Conservation (phyloP, 2,888 invertebrate species). For the Melanchra persicariae region DNA sequence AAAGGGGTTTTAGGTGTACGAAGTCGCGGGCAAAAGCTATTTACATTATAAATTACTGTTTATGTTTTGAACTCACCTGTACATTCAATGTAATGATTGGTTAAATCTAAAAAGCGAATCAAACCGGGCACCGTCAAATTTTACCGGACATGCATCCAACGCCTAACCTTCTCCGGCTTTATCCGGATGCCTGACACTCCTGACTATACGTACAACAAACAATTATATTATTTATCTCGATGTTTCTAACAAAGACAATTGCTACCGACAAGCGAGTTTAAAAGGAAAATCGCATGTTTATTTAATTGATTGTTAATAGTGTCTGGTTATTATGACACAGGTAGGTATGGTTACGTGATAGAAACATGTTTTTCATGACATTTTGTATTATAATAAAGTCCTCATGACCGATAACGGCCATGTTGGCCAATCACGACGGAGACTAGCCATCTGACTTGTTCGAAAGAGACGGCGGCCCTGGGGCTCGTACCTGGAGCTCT, state of each 20-base stretch:
- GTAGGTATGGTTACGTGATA: conserved; percentile 13
- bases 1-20: too few relatives aligned
- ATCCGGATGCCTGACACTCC: not conserved
- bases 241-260: conserved; percentile 39
- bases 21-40: too few relatives aligned
- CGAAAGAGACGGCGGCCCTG: too few relatives aligned
- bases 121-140: not conserved
- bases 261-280: not conserved
- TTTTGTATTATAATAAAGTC: not conserved
- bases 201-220: not conserved
- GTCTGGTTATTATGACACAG: conserved; percentile 37
- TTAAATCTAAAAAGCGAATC: not conserved
- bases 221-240: conserved; percentile 26
- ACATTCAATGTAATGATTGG: too few relatives aligned
- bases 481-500: too few relatives aligned
- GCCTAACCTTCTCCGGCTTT: too few relatives aligned
- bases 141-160: not conserved
- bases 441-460: too few relatives aligned
- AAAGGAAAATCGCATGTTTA: conserved; percentile 30
- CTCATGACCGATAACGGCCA: too few relatives aligned
- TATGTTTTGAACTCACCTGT: too few relatives aligned
- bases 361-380: conserved; percentile 28
- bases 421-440: too few relatives aligned
- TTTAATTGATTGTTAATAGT: conserved; percentile 8
- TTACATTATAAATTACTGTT: too few relatives aligned